Percentiles rank a stretch among this genome's conserved stretches.
Evolutionary conservation across 35 echinoderm and acorn worm genomes (phyloP).

Genomic region (Stichopus chloronotus): DNA sequence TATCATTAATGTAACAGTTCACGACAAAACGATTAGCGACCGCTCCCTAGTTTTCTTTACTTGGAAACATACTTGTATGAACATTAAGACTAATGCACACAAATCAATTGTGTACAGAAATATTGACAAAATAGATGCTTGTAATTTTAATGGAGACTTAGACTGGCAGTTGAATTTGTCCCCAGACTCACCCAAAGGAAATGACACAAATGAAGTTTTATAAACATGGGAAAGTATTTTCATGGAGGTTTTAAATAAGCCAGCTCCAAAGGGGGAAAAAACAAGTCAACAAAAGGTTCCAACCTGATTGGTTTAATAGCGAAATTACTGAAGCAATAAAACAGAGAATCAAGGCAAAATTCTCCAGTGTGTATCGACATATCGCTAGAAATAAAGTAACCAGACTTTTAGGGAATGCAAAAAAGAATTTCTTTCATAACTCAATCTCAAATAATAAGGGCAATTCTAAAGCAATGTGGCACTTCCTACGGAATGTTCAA

Average conservation of each 20-base stretch:
- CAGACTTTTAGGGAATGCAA: slow-evolving; percentile 28
- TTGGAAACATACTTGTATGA: too few relatives aligned
- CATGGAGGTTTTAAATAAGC: background rate
- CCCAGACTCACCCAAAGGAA: background rate
- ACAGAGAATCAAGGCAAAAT: background rate
- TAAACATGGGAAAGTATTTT: background rate
- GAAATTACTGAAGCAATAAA: slow-evolving; percentile 17
- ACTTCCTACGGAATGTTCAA: background rate
- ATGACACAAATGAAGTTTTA: slow-evolving; percentile 19
- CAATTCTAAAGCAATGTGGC: background rate
- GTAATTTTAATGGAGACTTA: slow-evolving; percentile 4
- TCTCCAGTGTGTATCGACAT: background rate
- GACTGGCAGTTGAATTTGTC: too few relatives aligned
- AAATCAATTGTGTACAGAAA: too few relatives aligned
- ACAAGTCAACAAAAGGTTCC: background rate
- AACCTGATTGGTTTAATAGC: background rate
- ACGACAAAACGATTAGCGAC: background rate
- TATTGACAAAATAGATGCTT: background rate
- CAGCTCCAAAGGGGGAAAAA: background rate
- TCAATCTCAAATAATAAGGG: background rate
- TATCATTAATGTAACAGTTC: background rate
- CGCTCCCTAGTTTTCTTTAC: too few relatives aligned
- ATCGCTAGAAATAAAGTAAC: slow-evolving; percentile 9
- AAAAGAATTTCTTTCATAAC: background rate
- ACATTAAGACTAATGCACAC: too few relatives aligned